phyloP scores from a whole-genome alignment of 2,888 invertebrate species.

The Eulithis testata region DNA sequence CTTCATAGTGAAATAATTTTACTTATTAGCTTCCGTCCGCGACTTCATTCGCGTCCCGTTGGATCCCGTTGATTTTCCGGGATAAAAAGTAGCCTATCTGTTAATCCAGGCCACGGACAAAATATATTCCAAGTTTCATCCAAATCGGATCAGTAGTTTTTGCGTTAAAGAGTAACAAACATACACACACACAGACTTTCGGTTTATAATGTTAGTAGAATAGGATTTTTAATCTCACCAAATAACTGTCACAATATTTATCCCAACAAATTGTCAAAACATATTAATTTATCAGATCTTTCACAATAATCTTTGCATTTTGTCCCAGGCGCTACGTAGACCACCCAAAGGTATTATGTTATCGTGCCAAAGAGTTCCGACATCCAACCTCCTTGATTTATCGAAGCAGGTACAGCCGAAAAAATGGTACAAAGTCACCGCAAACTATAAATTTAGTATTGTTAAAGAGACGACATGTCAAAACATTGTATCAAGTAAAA shows the following conservation, averaged over 20 bases:
- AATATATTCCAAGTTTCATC: too few species aligned
- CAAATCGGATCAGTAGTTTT: too few species aligned
- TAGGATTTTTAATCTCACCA: conserved; percentile 9
- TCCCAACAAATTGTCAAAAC: conserved; percentile 12
- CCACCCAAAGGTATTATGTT: conserved; percentile 24
- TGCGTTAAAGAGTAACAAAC: background rate
- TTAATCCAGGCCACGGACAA: too few species aligned
- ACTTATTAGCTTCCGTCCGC: too few species aligned
- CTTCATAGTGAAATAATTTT: too few species aligned
- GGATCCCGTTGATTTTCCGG: too few species aligned
- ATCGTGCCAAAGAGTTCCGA: conserved; percentile 13
- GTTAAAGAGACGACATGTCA: conserved; percentile 42
- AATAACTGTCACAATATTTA: conserved; percentile 23
- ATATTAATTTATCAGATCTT: conserved; percentile 32
- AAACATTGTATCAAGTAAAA: conserved; percentile 37
- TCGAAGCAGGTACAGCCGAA: conserved; percentile 32
- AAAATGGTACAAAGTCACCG: conserved; percentile 34
- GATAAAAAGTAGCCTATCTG: too few species aligned
- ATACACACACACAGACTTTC: too few species aligned
- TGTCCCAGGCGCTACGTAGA: conserved; percentile 29
- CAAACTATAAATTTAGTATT: conserved; percentile 43
- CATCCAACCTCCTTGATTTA: conserved; percentile 23
- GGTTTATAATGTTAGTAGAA: too few species aligned
- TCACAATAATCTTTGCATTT: conserved; percentile 13
- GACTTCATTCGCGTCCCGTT: too few species aligned